Evolutionary conservation across 2,888 invertebrate species (phyloP), one percentile per base, ranked within the genome.

Genomic region (Marasmarcha lunaedactyla): DNA sequence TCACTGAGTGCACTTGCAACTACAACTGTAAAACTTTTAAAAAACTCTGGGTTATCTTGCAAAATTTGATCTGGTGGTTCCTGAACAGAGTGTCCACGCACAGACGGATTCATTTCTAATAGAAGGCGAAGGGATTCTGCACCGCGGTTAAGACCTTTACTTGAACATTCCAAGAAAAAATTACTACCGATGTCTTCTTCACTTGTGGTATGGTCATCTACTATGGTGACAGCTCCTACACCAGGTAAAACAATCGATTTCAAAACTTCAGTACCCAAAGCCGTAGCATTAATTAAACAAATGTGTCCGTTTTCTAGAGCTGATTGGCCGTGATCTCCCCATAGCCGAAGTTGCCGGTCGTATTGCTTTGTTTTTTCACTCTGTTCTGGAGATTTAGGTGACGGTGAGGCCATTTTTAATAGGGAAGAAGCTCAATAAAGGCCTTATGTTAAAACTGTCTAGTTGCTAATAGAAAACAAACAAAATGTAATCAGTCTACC

Each of bases 281-380:
- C 94, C 33, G 92, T 94, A 1, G 96, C 97, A 74, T 97, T 97
- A 47, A 99, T 91, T 14, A 99, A 71, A 67, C 98, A 98, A 51
- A 98, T 89, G 66, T 94, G 92, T 11, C 97, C 91, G 46, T 87
- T 87, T 85, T 98, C 98, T 42, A 99, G 83, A 2, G 93, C 87
- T 47, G 87, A 76, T 77, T 99, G 99, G 0, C 99, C 99, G 76
- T 98, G 97, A 66, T 99, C 98, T 46, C 98, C 98, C 99, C 99
- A 99, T 55, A 99, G 86, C 62, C 95, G 93, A 44, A 94, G 77
- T 71, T 94, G 93, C 55, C 93, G 86, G 71, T 93, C 93, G 59
- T 93, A 93, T 78, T 90, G 92, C 63, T 90, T 88, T 47, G 84
- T 88, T 67, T 90, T 92, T 57, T 92, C 90, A 48, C 87, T 88